Evolutionary conservation across 2,888 invertebrate genomes (phyloP).

Genomic region (Hanleya hanleyi): DNA sequence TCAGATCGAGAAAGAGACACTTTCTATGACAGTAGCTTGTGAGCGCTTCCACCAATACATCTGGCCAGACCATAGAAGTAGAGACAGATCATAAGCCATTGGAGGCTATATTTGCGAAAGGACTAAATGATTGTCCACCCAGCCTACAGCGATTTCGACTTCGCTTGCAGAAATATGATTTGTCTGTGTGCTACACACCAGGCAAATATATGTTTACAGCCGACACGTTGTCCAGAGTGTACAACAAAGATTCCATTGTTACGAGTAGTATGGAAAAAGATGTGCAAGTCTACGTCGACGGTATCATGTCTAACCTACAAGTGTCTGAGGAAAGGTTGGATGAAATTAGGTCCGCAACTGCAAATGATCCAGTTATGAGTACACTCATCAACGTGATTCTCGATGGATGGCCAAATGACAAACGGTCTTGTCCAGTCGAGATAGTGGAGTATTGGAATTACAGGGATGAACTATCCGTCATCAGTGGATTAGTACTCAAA

Average conservation of each 20-base stretch:
- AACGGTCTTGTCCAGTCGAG: neutral
- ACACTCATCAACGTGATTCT: constrained; percentile 6
- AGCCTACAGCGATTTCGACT: constrained; percentile 24
- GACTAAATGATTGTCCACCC: constrained; percentile 18
- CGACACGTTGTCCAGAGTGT: constrained; percentile 14
- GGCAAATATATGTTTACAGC: constrained; percentile 20
- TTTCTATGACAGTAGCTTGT: constrained; percentile 35
- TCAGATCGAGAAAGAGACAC: constrained; percentile 41
- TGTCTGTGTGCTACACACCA: constrained; percentile 17
- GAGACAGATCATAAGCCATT: constrained; percentile 29
- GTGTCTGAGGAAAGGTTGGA: constrained; percentile 8
- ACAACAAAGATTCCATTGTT: neutral
- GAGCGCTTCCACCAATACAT: constrained; percentile 21
- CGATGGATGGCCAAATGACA: constrained; percentile 18
- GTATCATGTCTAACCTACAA: neutral
- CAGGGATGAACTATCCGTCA: constrained; percentile 10
- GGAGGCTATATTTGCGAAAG: constrained; percentile 15
- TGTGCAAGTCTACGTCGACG: constrained; percentile 5
- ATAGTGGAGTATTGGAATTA: constrained; percentile 15
- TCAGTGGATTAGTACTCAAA: constrained; percentile 14
- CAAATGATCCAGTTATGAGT: constrained; percentile 10
- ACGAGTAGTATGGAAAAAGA: constrained; percentile 4
- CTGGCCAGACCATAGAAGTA: neutral
- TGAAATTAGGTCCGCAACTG: constrained; percentile 8
- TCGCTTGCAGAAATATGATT: constrained; percentile 23